These are phyloP conservation scores for Diarsia rubi DNA, from an alignment of 2,888 invertebrate genomes.

Conservation along the genomic window DNA sequence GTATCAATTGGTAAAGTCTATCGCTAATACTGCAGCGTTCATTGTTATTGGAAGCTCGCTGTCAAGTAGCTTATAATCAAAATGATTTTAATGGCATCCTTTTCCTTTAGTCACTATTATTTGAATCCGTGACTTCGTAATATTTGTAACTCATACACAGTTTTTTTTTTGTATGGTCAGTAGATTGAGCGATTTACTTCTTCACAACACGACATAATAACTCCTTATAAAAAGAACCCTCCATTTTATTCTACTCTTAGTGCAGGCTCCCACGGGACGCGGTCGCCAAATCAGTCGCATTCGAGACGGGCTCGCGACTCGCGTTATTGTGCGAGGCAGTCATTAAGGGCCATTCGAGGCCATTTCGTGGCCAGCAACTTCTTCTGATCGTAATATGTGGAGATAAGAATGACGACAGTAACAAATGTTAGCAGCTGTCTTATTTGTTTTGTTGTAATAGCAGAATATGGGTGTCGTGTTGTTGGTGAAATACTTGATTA, in stretches of 20 bases:
- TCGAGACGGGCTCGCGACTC: constrained; percentile 69
- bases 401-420: constrained; percentile 62
- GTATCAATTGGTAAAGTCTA: constrained; percentile 47
- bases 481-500: constrained; percentile 26
- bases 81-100: not conserved
- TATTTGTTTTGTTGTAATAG: constrained; percentile 49
- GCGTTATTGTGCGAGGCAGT: constrained; percentile 80
- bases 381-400: constrained; percentile 74
- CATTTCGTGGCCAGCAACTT: constrained; percentile 73
- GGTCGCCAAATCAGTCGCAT: constrained; percentile 79
- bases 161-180: not conserved
- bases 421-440: constrained; percentile 62
- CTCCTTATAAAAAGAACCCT: constrained; percentile 55
- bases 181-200: constrained; percentile 1
- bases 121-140: not conserved
- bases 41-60: constrained; percentile 11
- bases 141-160: not conserved
- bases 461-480: constrained; percentile 10
- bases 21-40: constrained; percentile 4
- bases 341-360: constrained; percentile 84
- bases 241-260: constrained; percentile 58
- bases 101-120: not conserved
- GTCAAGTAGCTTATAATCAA: not conserved
- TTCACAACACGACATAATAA: constrained; percentile 45
- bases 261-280: constrained; percentile 74